phyloP scores from a whole-genome alignment of 1,140 invertebrate species.

The Pentalonia nigronervosa region DNA sequence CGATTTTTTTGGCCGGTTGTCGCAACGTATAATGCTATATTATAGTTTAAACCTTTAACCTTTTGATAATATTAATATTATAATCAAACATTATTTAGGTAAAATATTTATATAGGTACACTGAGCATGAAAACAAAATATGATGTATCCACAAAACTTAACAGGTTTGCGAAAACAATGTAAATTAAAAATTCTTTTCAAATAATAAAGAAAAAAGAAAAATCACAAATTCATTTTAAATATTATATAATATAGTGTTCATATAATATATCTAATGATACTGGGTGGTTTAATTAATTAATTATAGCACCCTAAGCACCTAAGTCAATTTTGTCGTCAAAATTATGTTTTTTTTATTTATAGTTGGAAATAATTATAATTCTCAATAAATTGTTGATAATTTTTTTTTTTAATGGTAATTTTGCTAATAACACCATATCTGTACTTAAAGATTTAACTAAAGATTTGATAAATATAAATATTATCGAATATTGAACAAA shows the following conservation, averaged over 20 bases:
- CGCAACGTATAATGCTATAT: background rate
- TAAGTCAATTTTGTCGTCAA: background rate
- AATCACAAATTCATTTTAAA: background rate
- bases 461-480: background rate
- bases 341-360: background rate
- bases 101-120: too few relatives aligned
- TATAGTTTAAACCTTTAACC: background rate
- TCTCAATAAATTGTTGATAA: too few relatives aligned
- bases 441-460: too few relatives aligned
- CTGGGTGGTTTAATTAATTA: background rate
- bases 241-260: background rate
- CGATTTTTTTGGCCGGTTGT: background rate
- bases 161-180: too few relatives aligned
- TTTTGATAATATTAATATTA: background rate
- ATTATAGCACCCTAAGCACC: background rate
- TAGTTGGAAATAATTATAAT: background rate
- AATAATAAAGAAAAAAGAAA: background rate
- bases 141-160: too few relatives aligned
- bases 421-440: background rate
- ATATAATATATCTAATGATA: background rate
- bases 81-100: background rate
- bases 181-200: background rate
- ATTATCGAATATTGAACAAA: too few relatives aligned
- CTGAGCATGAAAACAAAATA: background rate
- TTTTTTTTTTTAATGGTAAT: background rate